Evolutionary conservation across 1,140 invertebrate genomes (phyloP).

Genomic region (Adoxophyes honmai): DNA sequence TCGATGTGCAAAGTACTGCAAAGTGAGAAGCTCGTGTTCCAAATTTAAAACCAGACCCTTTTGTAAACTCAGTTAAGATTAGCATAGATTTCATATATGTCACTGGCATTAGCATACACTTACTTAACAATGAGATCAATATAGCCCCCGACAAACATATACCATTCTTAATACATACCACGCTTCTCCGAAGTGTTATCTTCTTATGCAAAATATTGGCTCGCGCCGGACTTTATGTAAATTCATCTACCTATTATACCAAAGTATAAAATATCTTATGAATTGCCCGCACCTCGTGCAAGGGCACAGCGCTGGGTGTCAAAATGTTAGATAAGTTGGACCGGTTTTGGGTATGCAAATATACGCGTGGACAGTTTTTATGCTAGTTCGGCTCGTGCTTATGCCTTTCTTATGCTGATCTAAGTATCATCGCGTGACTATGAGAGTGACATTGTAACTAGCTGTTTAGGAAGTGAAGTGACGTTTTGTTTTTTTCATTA

Average conservation of each 20-base stretch:
- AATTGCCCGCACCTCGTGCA: slow-evolving; percentile 41
- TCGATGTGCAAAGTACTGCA: too few species aligned
- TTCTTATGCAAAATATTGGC: slow-evolving; percentile 72
- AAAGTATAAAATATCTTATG: slow-evolving; percentile 42
- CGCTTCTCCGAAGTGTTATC: slow-evolving; percentile 59
- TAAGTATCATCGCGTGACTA: not conserved
- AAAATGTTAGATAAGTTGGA: slow-evolving; percentile 45
- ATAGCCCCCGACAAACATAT: slow-evolving; percentile 26
- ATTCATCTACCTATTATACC: slow-evolving; percentile 51
- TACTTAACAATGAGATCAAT: slow-evolving; percentile 24
- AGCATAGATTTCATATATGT: slow-evolving; percentile 11
- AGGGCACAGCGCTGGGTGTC: slow-evolving; percentile 46
- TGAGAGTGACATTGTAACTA: too few species aligned
- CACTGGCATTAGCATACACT: slow-evolving; percentile 9
- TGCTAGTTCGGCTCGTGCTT: slow-evolving; percentile 52
- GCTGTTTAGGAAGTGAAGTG: too few species aligned
- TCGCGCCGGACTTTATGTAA: slow-evolving; percentile 72
- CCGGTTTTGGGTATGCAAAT: slow-evolving; percentile 57
- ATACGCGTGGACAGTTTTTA: slow-evolving; percentile 70
- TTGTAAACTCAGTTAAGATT: not conserved
- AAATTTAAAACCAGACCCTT: not conserved
- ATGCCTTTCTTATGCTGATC: slow-evolving; percentile 41
- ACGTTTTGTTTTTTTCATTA: too few species aligned
- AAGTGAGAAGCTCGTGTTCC: too few species aligned
- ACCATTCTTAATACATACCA: slow-evolving; percentile 33